Conservation (phyloP, 2,113 vertebrate genomes). For the Orientallactaga bullata region DNA sequence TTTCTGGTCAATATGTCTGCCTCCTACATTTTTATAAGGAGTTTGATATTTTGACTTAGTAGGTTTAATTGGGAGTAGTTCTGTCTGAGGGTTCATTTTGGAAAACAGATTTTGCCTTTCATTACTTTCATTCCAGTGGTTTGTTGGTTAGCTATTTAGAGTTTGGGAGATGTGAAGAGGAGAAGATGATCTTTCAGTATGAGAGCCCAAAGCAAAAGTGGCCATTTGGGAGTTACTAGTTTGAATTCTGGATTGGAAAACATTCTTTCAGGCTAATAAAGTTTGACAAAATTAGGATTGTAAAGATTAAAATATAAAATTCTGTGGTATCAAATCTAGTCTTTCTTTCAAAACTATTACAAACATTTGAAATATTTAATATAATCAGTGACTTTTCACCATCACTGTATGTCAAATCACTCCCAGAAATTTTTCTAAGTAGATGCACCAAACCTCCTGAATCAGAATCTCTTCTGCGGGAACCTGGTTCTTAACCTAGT, state of each 20-base stretch:
- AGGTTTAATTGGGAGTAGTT: not conserved
- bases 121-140: not conserved
- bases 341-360: constrained; percentile 4
- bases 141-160: not conserved
- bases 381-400: not conserved
- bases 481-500: not conserved
- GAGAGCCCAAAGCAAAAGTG: not conserved
- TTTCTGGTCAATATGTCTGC: not conserved
- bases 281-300: constrained; percentile 25
- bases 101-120: constrained; percentile 25
- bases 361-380: constrained; percentile 31
- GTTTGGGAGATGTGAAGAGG: not conserved
- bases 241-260: constrained; percentile 14
- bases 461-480: not conserved
- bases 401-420: not conserved
- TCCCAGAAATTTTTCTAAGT: not conserved
- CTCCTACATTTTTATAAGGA: constrained; percentile 1
- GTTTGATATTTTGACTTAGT: not conserved
- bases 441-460: not conserved
- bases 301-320: constrained; percentile 20
- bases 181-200: not conserved
- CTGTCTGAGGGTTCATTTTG: not conserved
- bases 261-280: not conserved
- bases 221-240: not conserved
- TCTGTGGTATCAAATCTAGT: constrained; percentile 35